These are phyloP conservation scores for Drosophila barbarae DNA, from an alignment of 2,888 invertebrate species.

Conservation along the genomic window DNA sequence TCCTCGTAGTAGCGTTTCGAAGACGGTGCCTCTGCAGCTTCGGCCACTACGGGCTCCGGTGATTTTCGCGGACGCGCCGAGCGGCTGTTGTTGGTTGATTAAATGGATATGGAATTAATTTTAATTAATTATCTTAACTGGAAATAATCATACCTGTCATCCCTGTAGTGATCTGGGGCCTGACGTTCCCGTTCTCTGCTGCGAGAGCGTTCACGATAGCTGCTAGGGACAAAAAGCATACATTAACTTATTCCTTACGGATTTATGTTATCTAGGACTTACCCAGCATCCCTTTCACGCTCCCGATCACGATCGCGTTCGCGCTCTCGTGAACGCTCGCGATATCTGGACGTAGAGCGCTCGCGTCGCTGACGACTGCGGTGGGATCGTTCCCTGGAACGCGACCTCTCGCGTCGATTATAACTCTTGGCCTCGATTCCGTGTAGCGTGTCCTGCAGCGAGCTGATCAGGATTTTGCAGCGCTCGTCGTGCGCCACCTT, in stretches of 20 bases:
- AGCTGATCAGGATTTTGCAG: constrained; percentile 98
- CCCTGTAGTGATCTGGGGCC: constrained; percentile 78
- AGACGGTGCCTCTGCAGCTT: constrained; percentile 77
- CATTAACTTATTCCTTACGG: neutral
- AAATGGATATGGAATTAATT: constrained; percentile 2
- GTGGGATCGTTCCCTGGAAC: constrained; percentile 81
- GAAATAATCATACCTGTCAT: constrained; percentile 73
- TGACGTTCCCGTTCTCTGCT: constrained; percentile 85
- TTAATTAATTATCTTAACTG: neutral
- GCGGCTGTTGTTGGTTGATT: constrained; percentile 66
- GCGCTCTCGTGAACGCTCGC: constrained; percentile 86
- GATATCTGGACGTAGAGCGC: constrained; percentile 82
- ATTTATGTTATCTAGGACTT: constrained; percentile 73
- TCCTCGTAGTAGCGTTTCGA: constrained; percentile 89
- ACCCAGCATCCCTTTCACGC: constrained; percentile 81
- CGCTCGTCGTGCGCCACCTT: constrained; percentile 92
- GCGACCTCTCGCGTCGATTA: constrained; percentile 85
- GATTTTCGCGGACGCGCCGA: constrained; percentile 81
- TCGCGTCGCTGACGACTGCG: constrained; percentile 79
- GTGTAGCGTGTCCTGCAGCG: constrained; percentile 96
- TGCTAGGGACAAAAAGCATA: constrained; percentile 36
- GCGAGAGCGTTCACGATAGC: constrained; percentile 85
- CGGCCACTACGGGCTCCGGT: constrained; percentile 80
- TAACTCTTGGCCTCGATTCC: constrained; percentile 99
- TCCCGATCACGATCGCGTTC: constrained; percentile 82